Conservation (phyloP, 1,140 invertebrate genomes). For the Drosophila novamexicana region DNA sequence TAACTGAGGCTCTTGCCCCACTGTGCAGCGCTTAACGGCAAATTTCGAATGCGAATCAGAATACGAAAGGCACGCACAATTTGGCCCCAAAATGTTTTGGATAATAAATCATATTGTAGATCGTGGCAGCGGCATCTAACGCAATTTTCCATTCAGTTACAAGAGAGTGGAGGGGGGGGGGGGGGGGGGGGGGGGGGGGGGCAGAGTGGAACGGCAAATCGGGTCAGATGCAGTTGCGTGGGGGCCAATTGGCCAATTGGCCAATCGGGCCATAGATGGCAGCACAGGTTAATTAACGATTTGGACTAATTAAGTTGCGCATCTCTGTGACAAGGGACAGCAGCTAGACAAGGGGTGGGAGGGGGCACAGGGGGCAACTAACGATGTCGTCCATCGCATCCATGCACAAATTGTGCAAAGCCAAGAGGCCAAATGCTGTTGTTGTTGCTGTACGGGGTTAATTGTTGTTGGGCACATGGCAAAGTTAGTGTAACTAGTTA, state of each 20-base stretch:
- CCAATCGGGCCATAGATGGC: slow-evolving; percentile 72
- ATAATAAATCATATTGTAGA: slow-evolving; percentile 34
- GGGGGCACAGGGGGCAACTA: background rate
- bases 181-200: background rate
- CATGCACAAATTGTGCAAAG: slow-evolving; percentile 35
- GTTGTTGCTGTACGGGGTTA: slow-evolving; percentile 3
- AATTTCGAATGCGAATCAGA: slow-evolving; percentile 28
- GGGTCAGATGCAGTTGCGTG: slow-evolving; percentile 70
- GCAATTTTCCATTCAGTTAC: slow-evolving; percentile 25
- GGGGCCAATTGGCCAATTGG: slow-evolving; percentile 55
- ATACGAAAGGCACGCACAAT: slow-evolving; percentile 14
- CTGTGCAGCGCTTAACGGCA: slow-evolving; percentile 37
- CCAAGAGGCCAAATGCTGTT: slow-evolving; percentile 8
- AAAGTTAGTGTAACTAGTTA: slow-evolving; percentile 27
- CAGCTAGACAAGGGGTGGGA: background rate
- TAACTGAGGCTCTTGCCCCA: slow-evolving; percentile 2
- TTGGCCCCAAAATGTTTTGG: background rate
- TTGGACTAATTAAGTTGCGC: slow-evolving; percentile 67
- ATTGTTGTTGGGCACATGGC: slow-evolving; percentile 8
- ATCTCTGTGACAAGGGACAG: slow-evolving; percentile 15
- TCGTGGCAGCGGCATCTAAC: slow-evolving; percentile 21
- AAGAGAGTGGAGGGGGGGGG: background rate
- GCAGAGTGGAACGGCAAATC: slow-evolving; percentile 36
- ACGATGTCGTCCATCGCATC: slow-evolving; percentile 8
- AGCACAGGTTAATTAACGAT: slow-evolving; percentile 77